Evolutionary conservation across 2,797 vertebrate species (phyloP).

Genomic region (Lagocephalus sceleratus): DNA sequence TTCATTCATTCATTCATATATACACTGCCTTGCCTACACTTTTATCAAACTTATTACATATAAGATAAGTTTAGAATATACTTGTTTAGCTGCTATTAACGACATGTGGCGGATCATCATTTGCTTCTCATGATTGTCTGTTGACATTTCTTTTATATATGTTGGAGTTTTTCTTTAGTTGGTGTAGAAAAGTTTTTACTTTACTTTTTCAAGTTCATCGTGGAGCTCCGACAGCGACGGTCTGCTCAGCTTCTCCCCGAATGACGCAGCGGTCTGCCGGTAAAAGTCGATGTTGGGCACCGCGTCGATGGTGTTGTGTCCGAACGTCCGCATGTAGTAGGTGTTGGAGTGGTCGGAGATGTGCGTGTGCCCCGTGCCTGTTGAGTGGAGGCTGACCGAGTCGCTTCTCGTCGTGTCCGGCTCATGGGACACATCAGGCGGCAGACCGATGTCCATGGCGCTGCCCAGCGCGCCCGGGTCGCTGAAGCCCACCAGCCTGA

Average conservation of each 20-base stretch:
- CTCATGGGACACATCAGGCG: conserved; percentile 72
- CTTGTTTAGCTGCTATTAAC: too few species aligned
- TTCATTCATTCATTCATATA: too few species aligned
- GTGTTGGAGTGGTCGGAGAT: conserved; percentile 94
- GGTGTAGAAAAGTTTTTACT: not conserved
- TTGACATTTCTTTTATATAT: too few species aligned
- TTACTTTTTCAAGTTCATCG: conserved; percentile 93
- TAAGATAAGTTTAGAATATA: too few species aligned
- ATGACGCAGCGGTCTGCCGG: conserved; percentile 84
- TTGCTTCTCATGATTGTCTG: too few species aligned
- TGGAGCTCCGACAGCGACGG: conserved; percentile 93
- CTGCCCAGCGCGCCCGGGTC: conserved; percentile 73
- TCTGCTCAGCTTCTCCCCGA: conserved; percentile 90
- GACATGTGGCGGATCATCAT: too few species aligned
- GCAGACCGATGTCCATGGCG: conserved; percentile 73
- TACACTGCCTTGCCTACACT: too few species aligned
- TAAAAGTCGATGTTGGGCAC: conserved; percentile 97
- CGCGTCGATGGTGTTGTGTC: conserved; percentile 97
- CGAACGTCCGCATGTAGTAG: conserved; percentile 94
- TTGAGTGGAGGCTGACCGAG: conserved; percentile 86
- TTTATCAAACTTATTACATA: too few species aligned
- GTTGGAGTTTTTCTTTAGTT: not conserved
- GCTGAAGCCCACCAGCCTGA: conserved; percentile 86
- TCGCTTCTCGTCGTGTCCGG: conserved; percentile 89
- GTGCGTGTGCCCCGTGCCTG: conserved; percentile 86